Conservation (phyloP, 2,797 vertebrate genomes). For the Mycteria americana region DNA sequence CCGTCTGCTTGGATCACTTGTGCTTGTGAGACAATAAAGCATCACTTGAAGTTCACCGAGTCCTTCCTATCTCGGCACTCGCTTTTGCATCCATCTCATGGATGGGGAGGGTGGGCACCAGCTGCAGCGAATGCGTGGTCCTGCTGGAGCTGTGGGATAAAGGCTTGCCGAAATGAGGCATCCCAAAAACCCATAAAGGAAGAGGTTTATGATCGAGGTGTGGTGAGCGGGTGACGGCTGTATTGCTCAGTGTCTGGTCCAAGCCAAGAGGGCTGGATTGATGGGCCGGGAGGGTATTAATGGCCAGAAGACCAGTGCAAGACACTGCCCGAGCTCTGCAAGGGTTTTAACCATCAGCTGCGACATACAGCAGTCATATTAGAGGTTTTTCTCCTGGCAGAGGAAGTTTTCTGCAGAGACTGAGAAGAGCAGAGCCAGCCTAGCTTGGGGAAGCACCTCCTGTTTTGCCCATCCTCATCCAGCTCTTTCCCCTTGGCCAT, state of each 20-base stretch:
- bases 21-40: slow-evolving; percentile 16
- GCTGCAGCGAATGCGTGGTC: fast-evolving
- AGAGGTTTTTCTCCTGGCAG: not conserved
- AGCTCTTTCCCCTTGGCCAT: not conserved
- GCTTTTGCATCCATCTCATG: fast-evolving
- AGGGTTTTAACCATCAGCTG: not conserved
- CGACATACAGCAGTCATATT: fast-evolving
- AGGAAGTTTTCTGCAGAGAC: not conserved
- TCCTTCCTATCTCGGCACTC: not conserved
- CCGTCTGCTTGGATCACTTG: not conserved
- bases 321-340: not conserved
- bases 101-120: not conserved
- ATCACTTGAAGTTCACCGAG: not conserved
- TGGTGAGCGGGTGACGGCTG: not conserved
- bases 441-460: not conserved
- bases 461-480: not conserved
- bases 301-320: not conserved
- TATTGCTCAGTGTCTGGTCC: not conserved
- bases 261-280: not conserved
- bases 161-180: not conserved
- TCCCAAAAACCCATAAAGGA: not conserved
- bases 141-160: not conserved
- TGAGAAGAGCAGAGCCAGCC: not conserved
- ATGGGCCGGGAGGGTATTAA: not conserved
- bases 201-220: too few relatives aligned